A percentile compares a stretch with the other conserved stretches of the same genome.
Conservation (phyloP, 2,797 vertebrate species). For the Cirrhinus mrigala region DNA sequence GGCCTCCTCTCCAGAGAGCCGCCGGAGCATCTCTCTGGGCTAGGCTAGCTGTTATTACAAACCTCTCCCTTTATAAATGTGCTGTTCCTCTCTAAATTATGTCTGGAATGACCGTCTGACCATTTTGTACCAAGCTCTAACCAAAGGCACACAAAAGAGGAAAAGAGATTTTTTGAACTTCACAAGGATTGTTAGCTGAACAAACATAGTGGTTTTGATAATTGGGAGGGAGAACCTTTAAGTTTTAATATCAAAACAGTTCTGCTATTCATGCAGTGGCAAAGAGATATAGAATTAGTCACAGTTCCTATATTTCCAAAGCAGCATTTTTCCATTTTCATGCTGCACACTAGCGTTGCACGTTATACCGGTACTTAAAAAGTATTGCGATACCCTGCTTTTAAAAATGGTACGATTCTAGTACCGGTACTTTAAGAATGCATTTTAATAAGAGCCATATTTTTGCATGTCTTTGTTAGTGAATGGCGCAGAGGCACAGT, state of each 20-base stretch:
- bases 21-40: conserved; percentile 5
- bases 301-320: background rate
- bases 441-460: too few species aligned
- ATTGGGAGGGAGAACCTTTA: conserved; percentile 1
- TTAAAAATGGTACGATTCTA: too few species aligned
- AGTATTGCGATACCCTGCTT: too few species aligned
- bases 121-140: conserved; percentile 20
- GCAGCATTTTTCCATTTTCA: background rate
- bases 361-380: too few species aligned
- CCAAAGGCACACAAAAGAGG: conserved; percentile 15
- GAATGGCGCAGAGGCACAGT: too few species aligned
- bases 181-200: conserved; percentile 25
- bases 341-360: rapidly evolving
- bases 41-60: conserved; percentile 28
- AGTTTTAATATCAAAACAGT: conserved; percentile 6
- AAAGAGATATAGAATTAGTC: background rate
- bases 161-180: conserved; percentile 39
- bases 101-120: conserved; percentile 6
- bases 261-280: background rate
- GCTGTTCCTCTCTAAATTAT: conserved; percentile 30
- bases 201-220: conserved; percentile 10
- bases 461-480: too few species aligned
- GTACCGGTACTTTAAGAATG: too few species aligned
- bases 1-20: conserved; percentile 28
- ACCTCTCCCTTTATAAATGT: conserved; percentile 29